Percentiles rank a stretch among this genome's conserved stretches.
These are phyloP conservation scores for Sebastes jordani DNA, from an alignment of 2,797 vertebrate species.

Conservation along the genomic window DNA sequence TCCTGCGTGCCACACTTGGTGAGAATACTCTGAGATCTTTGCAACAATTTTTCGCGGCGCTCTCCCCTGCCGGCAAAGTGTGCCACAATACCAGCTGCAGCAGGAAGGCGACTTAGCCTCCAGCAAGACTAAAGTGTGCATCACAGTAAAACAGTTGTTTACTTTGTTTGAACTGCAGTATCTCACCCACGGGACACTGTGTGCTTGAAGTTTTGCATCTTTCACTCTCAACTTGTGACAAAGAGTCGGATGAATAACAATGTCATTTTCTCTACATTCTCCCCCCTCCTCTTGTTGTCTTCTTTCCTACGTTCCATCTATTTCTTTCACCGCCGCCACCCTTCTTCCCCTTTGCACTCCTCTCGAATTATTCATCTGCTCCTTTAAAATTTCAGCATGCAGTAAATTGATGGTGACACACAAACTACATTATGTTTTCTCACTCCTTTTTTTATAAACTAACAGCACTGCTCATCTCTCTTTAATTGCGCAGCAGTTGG, in stretches of 20 bases:
- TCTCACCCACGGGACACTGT: conserved; percentile 86
- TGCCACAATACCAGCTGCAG: conserved; percentile 77
- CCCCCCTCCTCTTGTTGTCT: conserved; percentile 43
- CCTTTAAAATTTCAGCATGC: conserved; percentile 86
- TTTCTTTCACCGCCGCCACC: conserved; percentile 49
- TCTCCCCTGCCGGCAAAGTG: conserved; percentile 77
- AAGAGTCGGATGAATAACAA: conserved; percentile 88
- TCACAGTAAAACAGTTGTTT: conserved; percentile 94
- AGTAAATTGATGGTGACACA: conserved; percentile 89
- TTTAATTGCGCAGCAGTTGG: conserved; percentile 82
- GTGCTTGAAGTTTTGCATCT: conserved; percentile 87
- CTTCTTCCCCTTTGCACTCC: conserved; percentile 75
- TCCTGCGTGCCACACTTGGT: conserved; percentile 55
- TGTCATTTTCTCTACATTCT: conserved; percentile 78
- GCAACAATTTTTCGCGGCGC: conserved; percentile 57
- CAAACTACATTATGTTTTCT: conserved; percentile 85
- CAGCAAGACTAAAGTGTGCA: conserved; percentile 92
- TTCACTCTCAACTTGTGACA: conserved; percentile 85
- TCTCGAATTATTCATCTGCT: conserved; percentile 90
- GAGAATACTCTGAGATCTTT: conserved; percentile 65
- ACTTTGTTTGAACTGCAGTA: conserved; percentile 91
- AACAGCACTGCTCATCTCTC: conserved; percentile 84
- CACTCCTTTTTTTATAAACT: conserved; percentile 70
- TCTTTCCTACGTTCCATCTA: conserved; percentile 46
- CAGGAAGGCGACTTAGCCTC: conserved; percentile 87